Conservation (phyloP, 1,140 invertebrate species). For the Delia radicum region DNA sequence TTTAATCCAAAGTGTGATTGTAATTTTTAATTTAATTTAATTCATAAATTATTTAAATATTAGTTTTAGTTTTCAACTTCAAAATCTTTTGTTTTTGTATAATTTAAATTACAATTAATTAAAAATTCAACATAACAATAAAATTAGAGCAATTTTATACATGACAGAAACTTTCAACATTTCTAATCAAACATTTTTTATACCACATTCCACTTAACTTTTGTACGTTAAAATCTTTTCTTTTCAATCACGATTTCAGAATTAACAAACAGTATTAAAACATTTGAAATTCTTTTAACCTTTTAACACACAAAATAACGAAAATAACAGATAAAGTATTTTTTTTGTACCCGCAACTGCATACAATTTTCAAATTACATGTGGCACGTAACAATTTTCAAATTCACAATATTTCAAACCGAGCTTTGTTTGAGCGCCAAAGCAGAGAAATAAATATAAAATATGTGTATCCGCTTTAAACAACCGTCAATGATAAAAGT, state of each 20-base stretch:
- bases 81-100: neutral
- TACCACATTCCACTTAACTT: constrained; percentile 23
- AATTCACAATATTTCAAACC: neutral
- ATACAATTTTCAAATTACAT: neutral
- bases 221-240: constrained; percentile 50
- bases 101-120: neutral
- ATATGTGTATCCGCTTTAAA: constrained; percentile 9
- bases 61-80: neutral
- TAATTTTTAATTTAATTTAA: neutral
- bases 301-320: constrained; percentile 5
- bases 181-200: constrained; percentile 27
- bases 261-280: constrained; percentile 36
- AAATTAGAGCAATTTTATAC: constrained; percentile 33
- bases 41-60: neutral
- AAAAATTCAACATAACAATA: constrained; percentile 26
- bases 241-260: constrained; percentile 40
- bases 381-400: constrained; percentile 9
- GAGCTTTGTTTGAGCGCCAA: neutral
- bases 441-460: neutral
- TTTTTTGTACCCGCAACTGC: neutral
- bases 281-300: constrained; percentile 14
- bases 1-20: neutral
- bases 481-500: constrained; percentile 47
- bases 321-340: neutral
- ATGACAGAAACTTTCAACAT: constrained; percentile 21